Conservation (phyloP, 2,797 vertebrate species). For the Poecile montanus region DNA sequence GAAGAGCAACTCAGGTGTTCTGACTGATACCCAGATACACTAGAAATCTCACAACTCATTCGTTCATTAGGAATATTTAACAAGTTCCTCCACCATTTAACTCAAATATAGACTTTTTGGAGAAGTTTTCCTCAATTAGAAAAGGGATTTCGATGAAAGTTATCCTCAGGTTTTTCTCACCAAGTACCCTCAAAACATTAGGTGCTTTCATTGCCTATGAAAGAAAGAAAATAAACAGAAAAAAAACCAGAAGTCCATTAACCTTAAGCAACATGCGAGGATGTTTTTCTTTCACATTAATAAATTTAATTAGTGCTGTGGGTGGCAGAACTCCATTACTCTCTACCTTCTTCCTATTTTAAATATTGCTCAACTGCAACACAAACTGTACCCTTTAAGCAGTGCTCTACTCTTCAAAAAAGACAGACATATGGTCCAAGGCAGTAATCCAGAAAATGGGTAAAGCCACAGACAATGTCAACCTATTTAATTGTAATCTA, state of each 20-base stretch:
- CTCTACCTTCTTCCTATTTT: not conserved
- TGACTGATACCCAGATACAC: not conserved
- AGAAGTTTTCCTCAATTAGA: not conserved
- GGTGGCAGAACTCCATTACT: conserved; percentile 29
- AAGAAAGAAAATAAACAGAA: not conserved
- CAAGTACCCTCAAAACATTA: not conserved
- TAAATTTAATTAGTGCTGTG: conserved; percentile 60
- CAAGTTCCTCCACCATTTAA: not conserved
- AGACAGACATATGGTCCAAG: not conserved
- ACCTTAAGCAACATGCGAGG: conserved; percentile 27
- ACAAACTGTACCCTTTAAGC: conserved; percentile 1
- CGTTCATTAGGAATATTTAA: not conserved
- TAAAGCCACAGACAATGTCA: not conserved
- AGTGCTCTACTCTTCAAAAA: not conserved
- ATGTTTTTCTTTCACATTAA: conserved; percentile 60
- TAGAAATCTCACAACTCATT: not conserved
- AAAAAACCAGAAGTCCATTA: not conserved
- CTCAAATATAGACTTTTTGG: not conserved
- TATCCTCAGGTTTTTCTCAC: not conserved
- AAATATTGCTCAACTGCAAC: conserved; percentile 2
- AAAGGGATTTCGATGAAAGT: not conserved
- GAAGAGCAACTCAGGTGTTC: not conserved
- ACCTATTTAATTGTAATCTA: not conserved
- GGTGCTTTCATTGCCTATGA: not conserved
- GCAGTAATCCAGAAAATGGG: not conserved